phyloP scores from a whole-genome alignment of 2,888 invertebrate species.

The Synergus gifuensis region DNA sequence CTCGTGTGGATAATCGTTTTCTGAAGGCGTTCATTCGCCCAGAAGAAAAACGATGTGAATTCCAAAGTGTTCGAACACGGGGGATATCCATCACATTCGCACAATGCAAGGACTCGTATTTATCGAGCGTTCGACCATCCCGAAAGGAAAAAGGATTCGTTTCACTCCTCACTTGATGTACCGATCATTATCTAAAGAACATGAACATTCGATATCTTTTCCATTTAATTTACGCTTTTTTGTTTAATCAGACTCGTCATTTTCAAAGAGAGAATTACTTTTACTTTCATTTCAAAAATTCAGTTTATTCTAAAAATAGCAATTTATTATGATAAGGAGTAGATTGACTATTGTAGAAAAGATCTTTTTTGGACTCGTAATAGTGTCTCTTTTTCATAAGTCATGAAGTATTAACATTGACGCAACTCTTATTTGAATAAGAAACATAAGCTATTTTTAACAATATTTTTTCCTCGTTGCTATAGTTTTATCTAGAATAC shows the following conservation, averaged over 20 bases:
- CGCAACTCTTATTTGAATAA: not conserved
- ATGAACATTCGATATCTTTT: not conserved
- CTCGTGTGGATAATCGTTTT: conserved; percentile 31
- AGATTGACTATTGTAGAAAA: too few relatives aligned
- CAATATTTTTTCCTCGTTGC: not conserved
- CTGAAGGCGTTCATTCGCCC: conserved; percentile 7
- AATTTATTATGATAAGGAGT: too few relatives aligned
- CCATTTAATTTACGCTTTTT: not conserved
- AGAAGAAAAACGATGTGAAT: conserved; percentile 10
- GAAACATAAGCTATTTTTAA: not conserved
- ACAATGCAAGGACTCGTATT: conserved; percentile 32
- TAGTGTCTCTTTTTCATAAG: too few relatives aligned
- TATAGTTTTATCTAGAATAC: not conserved
- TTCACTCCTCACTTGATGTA: conserved; percentile 2
- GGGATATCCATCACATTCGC: conserved; percentile 27
- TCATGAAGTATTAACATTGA: too few relatives aligned
- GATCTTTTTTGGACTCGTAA: too few relatives aligned
- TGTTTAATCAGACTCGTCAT: not conserved
- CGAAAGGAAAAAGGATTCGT: conserved; percentile 16
- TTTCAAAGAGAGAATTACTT: too few relatives aligned
- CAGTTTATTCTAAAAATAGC: too few relatives aligned
- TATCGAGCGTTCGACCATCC: conserved; percentile 2
- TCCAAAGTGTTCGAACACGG: conserved; percentile 11
- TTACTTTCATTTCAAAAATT: too few relatives aligned
- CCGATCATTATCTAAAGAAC: conserved; percentile 4